phyloP scores from a whole-genome alignment of 1,140 invertebrate genomes.

The Diorhabda elongata region DNA sequence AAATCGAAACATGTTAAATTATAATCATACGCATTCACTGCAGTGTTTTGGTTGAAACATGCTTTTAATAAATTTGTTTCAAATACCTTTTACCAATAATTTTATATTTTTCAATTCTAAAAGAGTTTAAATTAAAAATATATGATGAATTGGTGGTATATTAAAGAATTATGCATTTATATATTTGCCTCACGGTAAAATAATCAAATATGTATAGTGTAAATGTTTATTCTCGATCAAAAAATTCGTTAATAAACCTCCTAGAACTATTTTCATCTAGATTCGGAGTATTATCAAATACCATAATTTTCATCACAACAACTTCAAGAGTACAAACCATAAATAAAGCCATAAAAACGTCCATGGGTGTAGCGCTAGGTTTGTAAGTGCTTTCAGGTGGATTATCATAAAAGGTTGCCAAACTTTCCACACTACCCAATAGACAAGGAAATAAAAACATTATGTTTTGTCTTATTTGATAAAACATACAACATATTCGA shows the following conservation, averaged over 20 bases:
- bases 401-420: constrained; percentile 29
- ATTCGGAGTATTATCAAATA: constrained; percentile 34
- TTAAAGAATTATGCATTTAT: too few relatives aligned
- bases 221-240: constrained; percentile 24
- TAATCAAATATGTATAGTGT: too few relatives aligned
- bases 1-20: too few relatives aligned
- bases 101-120: too few relatives aligned
- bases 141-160: too few relatives aligned
- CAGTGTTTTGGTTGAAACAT: too few relatives aligned
- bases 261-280: constrained; percentile 10
- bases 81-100: too few relatives aligned
- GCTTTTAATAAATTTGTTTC: too few relatives aligned
- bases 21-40: too few relatives aligned
- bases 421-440: constrained; percentile 23
- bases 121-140: too few relatives aligned
- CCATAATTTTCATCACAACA: constrained; percentile 41
- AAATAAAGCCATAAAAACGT: constrained; percentile 44
- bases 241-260: constrained; percentile 24
- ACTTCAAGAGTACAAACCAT: constrained; percentile 45
- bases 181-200: too few relatives aligned
- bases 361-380: constrained; percentile 35
- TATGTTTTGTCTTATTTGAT: background rate
- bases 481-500: too few relatives aligned
- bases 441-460: constrained; percentile 23
- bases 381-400: constrained; percentile 25